phyloP scores from a whole-genome alignment of 2,797 vertebrate genomes.

The Trachurus trachurus region DNA sequence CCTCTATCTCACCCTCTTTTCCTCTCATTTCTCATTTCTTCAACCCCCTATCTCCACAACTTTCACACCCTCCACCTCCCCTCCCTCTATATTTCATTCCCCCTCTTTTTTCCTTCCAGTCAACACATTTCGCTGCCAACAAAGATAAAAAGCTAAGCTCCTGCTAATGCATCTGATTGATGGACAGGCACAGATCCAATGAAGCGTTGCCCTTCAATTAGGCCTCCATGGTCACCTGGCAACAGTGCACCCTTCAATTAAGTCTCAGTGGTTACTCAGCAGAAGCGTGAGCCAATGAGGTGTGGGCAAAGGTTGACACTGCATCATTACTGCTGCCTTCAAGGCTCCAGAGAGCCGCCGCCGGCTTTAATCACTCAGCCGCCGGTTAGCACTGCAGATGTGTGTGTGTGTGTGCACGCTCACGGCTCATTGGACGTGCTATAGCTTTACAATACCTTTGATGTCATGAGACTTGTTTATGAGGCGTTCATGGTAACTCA shows the following conservation, averaged over 20 bases:
- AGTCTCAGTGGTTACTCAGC: slow-evolving; percentile 44
- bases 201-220: slow-evolving; percentile 55
- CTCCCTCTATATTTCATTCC: too few relatives aligned
- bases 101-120: background rate
- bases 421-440: slow-evolving; percentile 39
- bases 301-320: slow-evolving; percentile 42
- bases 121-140: slow-evolving; percentile 22
- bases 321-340: slow-evolving; percentile 40
- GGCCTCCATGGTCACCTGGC: slow-evolving; percentile 63
- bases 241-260: slow-evolving; percentile 64
- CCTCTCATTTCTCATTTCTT: slow-evolving; percentile 19
- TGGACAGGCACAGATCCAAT: slow-evolving; percentile 55
- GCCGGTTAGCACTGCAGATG: slow-evolving; percentile 6
- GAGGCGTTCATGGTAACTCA: slow-evolving; percentile 46
- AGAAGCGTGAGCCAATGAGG: slow-evolving; percentile 63
- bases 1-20: slow-evolving; percentile 18
- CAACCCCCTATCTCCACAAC: background rate
- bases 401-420: slow-evolving; percentile 18
- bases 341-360: slow-evolving; percentile 34
- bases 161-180: slow-evolving; percentile 63
- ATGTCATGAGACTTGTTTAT: slow-evolving; percentile 62
- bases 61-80: too few relatives aligned
- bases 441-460: slow-evolving; percentile 31
- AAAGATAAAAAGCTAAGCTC: slow-evolving; percentile 32
- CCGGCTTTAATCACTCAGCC: slow-evolving; percentile 49